Evolutionary conservation across 2,113 vertebrate genomes (phyloP).

Genomic region (Lepus timidus): DNA sequence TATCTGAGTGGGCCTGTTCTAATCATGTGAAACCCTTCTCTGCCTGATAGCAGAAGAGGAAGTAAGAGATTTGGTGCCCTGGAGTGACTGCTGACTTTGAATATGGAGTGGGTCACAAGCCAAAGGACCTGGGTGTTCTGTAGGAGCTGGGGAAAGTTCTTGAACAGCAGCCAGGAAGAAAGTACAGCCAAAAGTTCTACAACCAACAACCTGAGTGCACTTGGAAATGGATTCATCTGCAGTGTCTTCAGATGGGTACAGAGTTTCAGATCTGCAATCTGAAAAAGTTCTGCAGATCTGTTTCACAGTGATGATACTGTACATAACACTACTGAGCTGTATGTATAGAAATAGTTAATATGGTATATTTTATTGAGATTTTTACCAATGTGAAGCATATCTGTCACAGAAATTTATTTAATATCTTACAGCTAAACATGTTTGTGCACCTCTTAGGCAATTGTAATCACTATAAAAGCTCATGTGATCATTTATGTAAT

Average conservation of each 20-base stretch:
- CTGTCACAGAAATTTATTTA: not conserved
- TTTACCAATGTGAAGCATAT: not conserved
- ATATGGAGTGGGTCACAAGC: not conserved
- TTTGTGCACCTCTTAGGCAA: not conserved
- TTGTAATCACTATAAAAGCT: not conserved
- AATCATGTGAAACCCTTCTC: not conserved
- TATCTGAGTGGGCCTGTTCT: too few relatives aligned
- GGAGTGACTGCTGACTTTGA: not conserved
- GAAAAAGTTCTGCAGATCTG: not conserved
- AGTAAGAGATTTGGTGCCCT: not conserved
- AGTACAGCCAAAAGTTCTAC: not conserved
- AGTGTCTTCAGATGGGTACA: not conserved
- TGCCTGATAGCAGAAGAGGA: not conserved
- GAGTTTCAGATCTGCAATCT: not conserved
- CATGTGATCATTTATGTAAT: not conserved
- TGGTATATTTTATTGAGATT: not conserved
- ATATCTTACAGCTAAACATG: not conserved
- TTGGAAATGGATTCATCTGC: not conserved
- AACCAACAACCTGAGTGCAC: not conserved
- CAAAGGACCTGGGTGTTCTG: not conserved
- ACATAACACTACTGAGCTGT: not conserved
- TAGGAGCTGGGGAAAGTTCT: not conserved
- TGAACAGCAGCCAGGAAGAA: not conserved
- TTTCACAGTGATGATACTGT: too few relatives aligned
- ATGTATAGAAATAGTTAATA: not conserved